A percentile compares a stretch with the other conserved stretches of the same genome.
phyloP scores from a whole-genome alignment of 1,140 invertebrate species.

The Phortica variegata region DNA sequence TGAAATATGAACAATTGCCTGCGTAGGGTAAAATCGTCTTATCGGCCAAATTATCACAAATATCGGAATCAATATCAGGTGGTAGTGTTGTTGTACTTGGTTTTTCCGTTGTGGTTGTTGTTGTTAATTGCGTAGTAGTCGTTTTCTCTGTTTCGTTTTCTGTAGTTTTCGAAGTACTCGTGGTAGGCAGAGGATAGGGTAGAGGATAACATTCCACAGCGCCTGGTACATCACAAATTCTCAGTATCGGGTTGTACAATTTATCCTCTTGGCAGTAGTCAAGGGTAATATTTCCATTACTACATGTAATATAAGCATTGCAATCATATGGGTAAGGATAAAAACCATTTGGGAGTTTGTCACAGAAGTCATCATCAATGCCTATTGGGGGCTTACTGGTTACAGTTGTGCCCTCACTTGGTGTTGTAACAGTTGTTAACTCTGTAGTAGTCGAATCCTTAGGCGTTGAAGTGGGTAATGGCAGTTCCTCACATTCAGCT shows the following conservation, averaged over 20 bases:
- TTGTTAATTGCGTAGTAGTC: slow-evolving; percentile 2
- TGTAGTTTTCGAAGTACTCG: slow-evolving; percentile 8
- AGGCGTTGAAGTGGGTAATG: slow-evolving; percentile 18
- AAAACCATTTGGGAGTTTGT: slow-evolving; percentile 27
- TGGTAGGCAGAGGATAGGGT: slow-evolving; percentile 17
- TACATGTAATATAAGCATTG: slow-evolving; percentile 28
- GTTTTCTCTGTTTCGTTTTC: slow-evolving; percentile 3
- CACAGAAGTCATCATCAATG: slow-evolving; percentile 23
- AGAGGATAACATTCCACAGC: slow-evolving; percentile 22
- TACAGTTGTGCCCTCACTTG: background rate
- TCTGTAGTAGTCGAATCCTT: background rate
- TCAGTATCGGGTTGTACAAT: slow-evolving; percentile 23
- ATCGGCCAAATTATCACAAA: slow-evolving; percentile 15
- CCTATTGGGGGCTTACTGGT: slow-evolving; percentile 11
- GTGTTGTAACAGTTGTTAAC: slow-evolving; percentile 1
- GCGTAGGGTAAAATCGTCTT: slow-evolving; percentile 24
- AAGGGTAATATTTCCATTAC: slow-evolving; percentile 30
- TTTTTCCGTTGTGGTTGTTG: slow-evolving; percentile 14
- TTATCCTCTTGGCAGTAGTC: slow-evolving; percentile 34
- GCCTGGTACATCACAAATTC: slow-evolving; percentile 38
- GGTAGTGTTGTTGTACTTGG: slow-evolving; percentile 15
- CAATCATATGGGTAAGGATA: slow-evolving; percentile 35
- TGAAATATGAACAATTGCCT: slow-evolving; percentile 32
- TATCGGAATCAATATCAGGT: slow-evolving; percentile 25
- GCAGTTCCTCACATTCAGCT: slow-evolving; percentile 28